A percentile compares a stretch with the other conserved stretches of the same genome.
Conservation (phyloP, 2,888 invertebrate genomes). For the Argynnis bischoffii region DNA sequence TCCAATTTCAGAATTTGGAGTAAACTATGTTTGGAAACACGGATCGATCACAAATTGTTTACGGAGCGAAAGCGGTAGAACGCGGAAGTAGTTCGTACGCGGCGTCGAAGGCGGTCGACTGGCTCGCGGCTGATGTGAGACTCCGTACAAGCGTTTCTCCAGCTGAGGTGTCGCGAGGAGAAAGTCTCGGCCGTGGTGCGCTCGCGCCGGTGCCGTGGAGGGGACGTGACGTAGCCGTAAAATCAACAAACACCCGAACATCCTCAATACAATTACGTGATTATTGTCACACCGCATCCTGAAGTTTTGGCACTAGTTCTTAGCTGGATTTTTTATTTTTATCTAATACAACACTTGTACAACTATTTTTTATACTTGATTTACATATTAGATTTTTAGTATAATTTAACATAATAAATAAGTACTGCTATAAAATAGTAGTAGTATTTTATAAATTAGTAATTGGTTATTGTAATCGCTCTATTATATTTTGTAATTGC, state of each 20-base stretch:
- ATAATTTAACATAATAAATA: no score
- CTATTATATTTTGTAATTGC: no score
- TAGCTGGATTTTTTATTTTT: not conserved
- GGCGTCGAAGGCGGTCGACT: constrained; percentile 65
- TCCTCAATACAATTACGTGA: constrained; percentile 37
- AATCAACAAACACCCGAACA: constrained; percentile 63
- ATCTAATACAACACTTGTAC: no score
- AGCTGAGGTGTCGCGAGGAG: constrained; percentile 78
- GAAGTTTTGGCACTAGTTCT: not conserved
- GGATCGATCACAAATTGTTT: constrained; percentile 64
- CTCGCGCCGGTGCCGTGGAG: constrained; percentile 60
- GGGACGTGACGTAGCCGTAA: constrained; percentile 70
- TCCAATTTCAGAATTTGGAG: constrained; percentile 13
- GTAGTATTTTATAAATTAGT: no score
- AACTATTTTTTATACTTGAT: no score
- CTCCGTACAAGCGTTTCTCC: constrained; percentile 70
- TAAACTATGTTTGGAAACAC: constrained; percentile 58
- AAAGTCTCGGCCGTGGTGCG: constrained; percentile 80
- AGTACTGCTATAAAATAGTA: no score
- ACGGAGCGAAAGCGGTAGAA: constrained; percentile 71
- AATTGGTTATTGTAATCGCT: no score
- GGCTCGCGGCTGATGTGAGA: constrained; percentile 71
- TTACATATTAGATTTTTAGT: no score
- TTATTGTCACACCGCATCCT: not conserved
- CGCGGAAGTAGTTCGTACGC: constrained; percentile 62